phyloP scores from a whole-genome alignment of 1,140 invertebrate species.

The Achroia grisella region DNA sequence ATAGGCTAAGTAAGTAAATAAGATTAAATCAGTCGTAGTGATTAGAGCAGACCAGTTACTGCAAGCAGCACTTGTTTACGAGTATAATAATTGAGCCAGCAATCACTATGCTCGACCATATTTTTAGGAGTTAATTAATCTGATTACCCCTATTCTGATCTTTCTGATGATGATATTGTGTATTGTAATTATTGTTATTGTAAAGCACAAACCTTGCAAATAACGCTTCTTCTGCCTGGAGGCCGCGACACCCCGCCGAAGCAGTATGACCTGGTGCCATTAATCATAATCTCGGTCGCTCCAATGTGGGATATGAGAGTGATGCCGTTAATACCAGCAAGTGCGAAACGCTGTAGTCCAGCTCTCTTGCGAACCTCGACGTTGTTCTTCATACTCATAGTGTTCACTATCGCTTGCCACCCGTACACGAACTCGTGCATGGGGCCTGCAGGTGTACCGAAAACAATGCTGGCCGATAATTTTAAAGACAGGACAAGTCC shows the following conservation, averaged over 20 bases:
- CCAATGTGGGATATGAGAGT: slow-evolving; percentile 57
- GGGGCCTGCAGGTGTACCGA: slow-evolving; percentile 31
- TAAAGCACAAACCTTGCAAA: slow-evolving; percentile 50
- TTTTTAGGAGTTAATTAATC: no score
- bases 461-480: no score
- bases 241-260: slow-evolving; percentile 57
- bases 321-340: slow-evolving; percentile 62
- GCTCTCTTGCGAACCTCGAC: slow-evolving; percentile 62
- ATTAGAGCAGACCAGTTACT: no score
- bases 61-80: no score
- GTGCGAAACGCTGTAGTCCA: slow-evolving; percentile 52
- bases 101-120: no score
- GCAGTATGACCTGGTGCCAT: slow-evolving; percentile 58
- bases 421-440: slow-evolving; percentile 67
- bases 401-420: slow-evolving; percentile 63
- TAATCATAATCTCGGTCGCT: slow-evolving; percentile 64
- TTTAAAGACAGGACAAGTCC: no score
- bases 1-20: no score
- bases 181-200: no score
- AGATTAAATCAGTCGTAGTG: no score
- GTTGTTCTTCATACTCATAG: slow-evolving; percentile 68
- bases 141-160: no score
- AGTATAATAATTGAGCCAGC: no score
- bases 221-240: slow-evolving; percentile 50
- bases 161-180: no score